These are phyloP conservation scores for Orussus abietinus DNA, from an alignment of 1,140 invertebrate species.

Conservation along the genomic window DNA sequence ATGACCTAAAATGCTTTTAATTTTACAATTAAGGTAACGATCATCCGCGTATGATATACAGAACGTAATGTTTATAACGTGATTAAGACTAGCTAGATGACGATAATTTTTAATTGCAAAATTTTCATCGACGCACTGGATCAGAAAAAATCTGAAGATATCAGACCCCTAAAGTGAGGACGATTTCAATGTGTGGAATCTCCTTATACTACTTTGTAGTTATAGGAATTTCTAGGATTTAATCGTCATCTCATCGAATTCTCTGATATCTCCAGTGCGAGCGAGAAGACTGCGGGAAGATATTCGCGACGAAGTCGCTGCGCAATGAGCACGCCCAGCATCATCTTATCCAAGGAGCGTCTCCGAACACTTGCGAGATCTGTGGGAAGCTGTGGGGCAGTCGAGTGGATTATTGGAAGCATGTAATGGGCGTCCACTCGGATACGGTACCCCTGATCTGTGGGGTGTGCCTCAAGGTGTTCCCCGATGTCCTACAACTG, in stretches of 20 bases:
- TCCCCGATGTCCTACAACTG: constrained; percentile 48
- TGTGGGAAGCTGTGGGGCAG: constrained; percentile 58
- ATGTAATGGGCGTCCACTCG: constrained; percentile 57
- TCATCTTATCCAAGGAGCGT: constrained; percentile 51
- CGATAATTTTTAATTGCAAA: no score
- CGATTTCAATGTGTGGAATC: no score
- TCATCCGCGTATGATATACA: neutral
- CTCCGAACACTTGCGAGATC: constrained; percentile 52
- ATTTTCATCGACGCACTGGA: no score
- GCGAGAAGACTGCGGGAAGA: constrained; percentile 49
- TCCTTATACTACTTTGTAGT: no score
- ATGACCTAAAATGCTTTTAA: no score
- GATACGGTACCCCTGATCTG: constrained; percentile 56
- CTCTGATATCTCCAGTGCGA: constrained; percentile 50
- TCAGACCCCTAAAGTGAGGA: no score
- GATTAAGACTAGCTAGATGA: no score
- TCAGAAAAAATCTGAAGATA: no score
- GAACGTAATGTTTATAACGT: no score
- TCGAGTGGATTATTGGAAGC: constrained; percentile 57
- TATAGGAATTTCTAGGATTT: no score
- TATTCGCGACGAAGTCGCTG: constrained; percentile 52
- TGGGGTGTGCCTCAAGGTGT: constrained; percentile 57
- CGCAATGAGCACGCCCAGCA: constrained; percentile 52
- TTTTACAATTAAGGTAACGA: neutral
- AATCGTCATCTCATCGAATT: no score